Conservation (phyloP, 2,113 vertebrate genomes). For the Microtus richardsoni region DNA sequence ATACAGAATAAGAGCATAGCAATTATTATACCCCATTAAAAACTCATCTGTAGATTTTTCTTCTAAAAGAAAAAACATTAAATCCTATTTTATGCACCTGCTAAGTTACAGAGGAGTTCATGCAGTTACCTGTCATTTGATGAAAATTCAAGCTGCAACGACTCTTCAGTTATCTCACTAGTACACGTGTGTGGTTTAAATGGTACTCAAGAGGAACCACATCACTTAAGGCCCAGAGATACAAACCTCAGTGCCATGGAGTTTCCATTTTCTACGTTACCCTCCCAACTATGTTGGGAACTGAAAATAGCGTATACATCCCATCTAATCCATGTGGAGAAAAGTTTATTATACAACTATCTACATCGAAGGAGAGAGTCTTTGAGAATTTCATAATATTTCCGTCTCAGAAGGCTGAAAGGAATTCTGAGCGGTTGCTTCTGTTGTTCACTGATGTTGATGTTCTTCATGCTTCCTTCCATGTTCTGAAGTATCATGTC, state of each 20-base stretch:
- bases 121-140: not conserved
- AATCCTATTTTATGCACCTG: not conserved
- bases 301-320: not conserved
- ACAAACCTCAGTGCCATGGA: not conserved
- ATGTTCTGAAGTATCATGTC: not conserved
- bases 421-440: not conserved
- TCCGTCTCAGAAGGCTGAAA: not conserved
- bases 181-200: not conserved
- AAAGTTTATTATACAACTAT: not conserved
- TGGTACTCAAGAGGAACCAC: not conserved
- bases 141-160: not conserved
- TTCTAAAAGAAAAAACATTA: not conserved
- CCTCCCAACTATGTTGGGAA: not conserved
- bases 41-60: not conserved
- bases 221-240: not conserved
- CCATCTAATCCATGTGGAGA: not conserved
- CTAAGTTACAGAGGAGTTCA: not conserved
- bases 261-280: not conserved
- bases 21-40: not conserved
- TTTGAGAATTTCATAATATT: not conserved
- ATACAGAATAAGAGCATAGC: not conserved
- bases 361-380: not conserved
- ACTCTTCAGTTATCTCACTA: slow-evolving; percentile 24
- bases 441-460: not conserved
- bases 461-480: not conserved